Percentiles rank a stretch among this genome's conserved stretches.
Conservation (phyloP, 2,113 vertebrate species). For the Cebus imitator region DNA sequence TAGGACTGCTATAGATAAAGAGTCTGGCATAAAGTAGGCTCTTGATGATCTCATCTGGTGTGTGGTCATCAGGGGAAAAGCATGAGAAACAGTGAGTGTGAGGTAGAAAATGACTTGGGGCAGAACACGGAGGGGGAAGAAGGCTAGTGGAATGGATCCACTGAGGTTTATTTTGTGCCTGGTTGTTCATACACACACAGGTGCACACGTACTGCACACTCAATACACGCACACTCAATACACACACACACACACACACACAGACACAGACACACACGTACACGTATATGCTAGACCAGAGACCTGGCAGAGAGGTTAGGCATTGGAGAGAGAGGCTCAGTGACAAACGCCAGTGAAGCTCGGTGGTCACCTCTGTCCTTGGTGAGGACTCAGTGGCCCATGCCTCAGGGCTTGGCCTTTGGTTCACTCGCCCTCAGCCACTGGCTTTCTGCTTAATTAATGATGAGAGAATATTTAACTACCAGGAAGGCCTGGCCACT, state of each 20-base stretch:
- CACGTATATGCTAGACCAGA: not conserved
- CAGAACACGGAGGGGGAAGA: not conserved
- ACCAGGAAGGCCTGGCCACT: not conserved
- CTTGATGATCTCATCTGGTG: not conserved
- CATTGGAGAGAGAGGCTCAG: not conserved
- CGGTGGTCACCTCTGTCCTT: not conserved
- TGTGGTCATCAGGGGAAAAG: not conserved
- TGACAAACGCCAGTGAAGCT: not conserved
- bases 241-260: not conserved
- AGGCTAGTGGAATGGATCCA: not conserved
- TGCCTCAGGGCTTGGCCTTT: not conserved
- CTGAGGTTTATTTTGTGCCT: not conserved
- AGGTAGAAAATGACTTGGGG: not conserved
- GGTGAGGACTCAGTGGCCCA: not conserved
- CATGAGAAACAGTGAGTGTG: not conserved
- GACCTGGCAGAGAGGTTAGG: not conserved
- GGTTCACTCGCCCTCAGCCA: not conserved
- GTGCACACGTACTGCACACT: not conserved
- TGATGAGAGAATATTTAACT: conserved; percentile 2
- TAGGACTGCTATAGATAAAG: not conserved
- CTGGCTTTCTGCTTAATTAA: not conserved
- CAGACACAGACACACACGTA: not conserved
- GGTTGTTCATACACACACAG: not conserved
- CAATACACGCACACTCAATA: too few species aligned
- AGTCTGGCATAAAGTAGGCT: not conserved